Evolutionary conservation across 2,888 invertebrate species (phyloP).

Genomic region (Hedychridium roseum): DNA sequence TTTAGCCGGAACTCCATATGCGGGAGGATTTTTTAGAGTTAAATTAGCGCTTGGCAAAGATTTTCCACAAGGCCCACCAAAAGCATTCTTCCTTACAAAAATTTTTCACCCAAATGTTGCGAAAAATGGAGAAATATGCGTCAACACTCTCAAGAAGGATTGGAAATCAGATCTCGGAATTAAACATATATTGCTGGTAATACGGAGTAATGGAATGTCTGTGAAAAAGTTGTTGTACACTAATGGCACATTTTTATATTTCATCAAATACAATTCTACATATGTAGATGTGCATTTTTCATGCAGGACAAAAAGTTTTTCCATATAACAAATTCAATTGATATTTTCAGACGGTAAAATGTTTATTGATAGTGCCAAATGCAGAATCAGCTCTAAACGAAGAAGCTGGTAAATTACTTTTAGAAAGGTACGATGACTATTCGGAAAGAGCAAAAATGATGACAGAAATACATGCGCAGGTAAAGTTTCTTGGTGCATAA

Average conservation of each 20-base stretch:
- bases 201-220: too few relatives aligned
- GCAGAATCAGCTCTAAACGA: constrained; percentile 97
- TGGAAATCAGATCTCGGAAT: constrained; percentile 97
- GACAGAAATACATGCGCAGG: constrained; percentile 89
- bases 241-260: background rate
- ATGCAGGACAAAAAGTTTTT: background rate
- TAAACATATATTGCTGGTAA: constrained; percentile 87
- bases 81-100: constrained; percentile 92
- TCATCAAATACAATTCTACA: background rate
- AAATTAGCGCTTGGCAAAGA: constrained; percentile 91
- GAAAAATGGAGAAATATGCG: constrained; percentile 93
- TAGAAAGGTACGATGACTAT: constrained; percentile 94
- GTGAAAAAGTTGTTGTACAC: too few relatives aligned
- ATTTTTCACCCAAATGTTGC: constrained; percentile 98
- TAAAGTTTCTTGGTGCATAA: too few relatives aligned
- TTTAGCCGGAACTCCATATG: constrained; percentile 89
- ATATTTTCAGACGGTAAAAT: constrained; percentile 81
- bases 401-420: constrained; percentile 92
- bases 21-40: constrained; percentile 87
- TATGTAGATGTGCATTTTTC: background rate
- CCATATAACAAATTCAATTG: too few relatives aligned
- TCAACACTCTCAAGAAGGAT: constrained; percentile 94
- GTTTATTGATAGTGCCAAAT: constrained; percentile 96
- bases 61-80: constrained; percentile 91
- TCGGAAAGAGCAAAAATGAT: constrained; percentile 87